phyloP scores from a whole-genome alignment of 2,797 vertebrate species.

The Dendrocincla fuliginosa region DNA sequence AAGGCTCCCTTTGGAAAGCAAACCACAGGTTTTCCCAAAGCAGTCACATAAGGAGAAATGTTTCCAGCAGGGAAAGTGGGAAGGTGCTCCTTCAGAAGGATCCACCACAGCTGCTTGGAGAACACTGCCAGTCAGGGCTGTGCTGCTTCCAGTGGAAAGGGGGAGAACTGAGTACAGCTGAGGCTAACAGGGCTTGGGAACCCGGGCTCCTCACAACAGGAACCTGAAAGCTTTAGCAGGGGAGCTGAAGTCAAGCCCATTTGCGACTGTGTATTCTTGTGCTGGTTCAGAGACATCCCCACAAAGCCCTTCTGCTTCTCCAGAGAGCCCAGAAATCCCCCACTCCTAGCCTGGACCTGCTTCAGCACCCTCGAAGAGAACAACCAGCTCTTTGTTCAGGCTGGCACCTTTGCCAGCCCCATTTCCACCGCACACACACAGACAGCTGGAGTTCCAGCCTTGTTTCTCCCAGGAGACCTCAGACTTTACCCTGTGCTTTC shows the following conservation, averaged over 20 bases:
- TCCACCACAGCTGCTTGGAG: fast-evolving
- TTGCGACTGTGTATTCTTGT: fast-evolving
- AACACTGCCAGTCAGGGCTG: background rate
- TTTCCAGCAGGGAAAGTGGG: background rate
- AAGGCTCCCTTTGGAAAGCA: background rate
- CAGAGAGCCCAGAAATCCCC: background rate
- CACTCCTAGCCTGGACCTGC: background rate
- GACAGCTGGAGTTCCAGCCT: background rate
- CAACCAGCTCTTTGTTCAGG: background rate
- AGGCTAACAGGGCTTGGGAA: background rate
- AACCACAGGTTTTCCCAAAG: background rate
- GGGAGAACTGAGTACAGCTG: background rate
- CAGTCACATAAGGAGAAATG: background rate
- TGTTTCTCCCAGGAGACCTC: background rate
- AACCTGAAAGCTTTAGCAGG: background rate
- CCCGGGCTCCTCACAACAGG: background rate
- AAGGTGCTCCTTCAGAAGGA: background rate
- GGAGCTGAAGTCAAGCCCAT: background rate
- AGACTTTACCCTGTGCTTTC: background rate
- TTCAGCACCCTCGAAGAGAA: fast-evolving
- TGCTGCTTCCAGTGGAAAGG: background rate
- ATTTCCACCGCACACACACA: background rate
- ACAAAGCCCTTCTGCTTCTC: background rate
- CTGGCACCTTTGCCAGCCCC: background rate
- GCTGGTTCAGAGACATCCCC: background rate